Evolutionary conservation across 2,888 invertebrate genomes (phyloP), one percentile per base, ranked within the genome.

Genomic region (Drosophila mettleri): DNA sequence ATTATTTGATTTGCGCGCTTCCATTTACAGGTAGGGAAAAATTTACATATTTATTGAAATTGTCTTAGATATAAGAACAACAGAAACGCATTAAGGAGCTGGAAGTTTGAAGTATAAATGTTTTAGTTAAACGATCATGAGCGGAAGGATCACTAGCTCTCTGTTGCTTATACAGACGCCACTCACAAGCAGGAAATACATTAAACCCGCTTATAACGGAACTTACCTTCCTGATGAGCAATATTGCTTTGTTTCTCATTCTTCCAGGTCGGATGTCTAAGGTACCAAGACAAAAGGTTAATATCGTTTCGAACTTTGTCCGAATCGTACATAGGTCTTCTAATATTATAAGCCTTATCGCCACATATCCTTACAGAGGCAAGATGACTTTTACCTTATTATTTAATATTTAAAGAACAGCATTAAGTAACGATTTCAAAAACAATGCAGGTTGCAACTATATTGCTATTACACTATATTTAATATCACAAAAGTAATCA

Each of bases 201-300:
- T 33, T n/a, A 1, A 46, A 43, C 48, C 20, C 46, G 51, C 31
- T 43, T 41, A 12, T 5, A 54, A 55, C 62, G 76, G 64, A 51
- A 87, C 90, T 81, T 89, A 91, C 91, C 90, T 91, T 88, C 80
- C 59, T 82, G 78, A 52, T 71, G 75, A 76, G 80, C 60, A 63
- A 69, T 72, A 69, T 79, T 74, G 41, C 62, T 57, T 69, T 75
- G 73, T 68, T 84, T 88, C 63, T 86, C 85, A 76, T 58, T 81
- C 64, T 87, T 88, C 69, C 95, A 95, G 86, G 94, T 94, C 86
- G 95, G 94, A 93, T 96, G 95, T 93, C 95, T 96, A 93, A 95
- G 95, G 94, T 97, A 97, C 94, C 95, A 97, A 91, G 97, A 97
- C 91, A 97, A 94, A 90, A 96, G 95, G 91, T 96, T 96, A 92